A percentile compares a stretch with the other conserved stretches of the same genome.
phyloP scores from a whole-genome alignment of 2,888 invertebrate species.

The Thumatha senex region DNA sequence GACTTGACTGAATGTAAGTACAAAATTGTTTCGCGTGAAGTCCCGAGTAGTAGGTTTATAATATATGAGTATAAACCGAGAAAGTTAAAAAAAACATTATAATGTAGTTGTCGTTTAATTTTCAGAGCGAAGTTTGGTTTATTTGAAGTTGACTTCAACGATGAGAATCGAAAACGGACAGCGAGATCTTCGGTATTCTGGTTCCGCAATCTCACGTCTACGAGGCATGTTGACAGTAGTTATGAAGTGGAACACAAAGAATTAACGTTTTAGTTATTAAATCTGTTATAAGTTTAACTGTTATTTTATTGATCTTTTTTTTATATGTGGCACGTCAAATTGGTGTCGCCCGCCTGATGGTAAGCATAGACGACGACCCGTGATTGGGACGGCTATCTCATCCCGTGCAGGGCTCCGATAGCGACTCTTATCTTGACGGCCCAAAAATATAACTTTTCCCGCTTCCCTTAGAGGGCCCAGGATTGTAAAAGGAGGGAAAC shows the following conservation, averaged over 20 bases:
- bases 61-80: too few relatives aligned
- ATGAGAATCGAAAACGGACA: conserved; percentile 45
- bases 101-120: background rate
- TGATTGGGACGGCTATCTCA: too few relatives aligned
- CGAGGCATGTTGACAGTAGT: conserved; percentile 44
- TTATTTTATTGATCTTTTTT: background rate
- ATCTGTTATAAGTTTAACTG: background rate
- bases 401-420: too few relatives aligned
- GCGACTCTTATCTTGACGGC: background rate
- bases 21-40: too few relatives aligned
- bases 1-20: too few relatives aligned
- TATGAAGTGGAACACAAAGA: conserved; percentile 34
- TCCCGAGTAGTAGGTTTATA: too few relatives aligned
- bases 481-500: too few relatives aligned
- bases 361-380: too few relatives aligned
- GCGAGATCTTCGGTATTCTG: conserved; percentile 58
- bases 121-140: conserved; percentile 59
- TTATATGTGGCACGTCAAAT: too few relatives aligned
- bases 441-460: background rate
- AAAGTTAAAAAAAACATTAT: too few relatives aligned
- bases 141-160: conserved; percentile 60
- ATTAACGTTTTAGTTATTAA: conserved; percentile 35
- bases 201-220: conserved; percentile 49
- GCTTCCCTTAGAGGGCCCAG: too few relatives aligned
- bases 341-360: too few relatives aligned